Conservation (phyloP, 2,113 vertebrate genomes). For the Acrocephalus kingi region DNA sequence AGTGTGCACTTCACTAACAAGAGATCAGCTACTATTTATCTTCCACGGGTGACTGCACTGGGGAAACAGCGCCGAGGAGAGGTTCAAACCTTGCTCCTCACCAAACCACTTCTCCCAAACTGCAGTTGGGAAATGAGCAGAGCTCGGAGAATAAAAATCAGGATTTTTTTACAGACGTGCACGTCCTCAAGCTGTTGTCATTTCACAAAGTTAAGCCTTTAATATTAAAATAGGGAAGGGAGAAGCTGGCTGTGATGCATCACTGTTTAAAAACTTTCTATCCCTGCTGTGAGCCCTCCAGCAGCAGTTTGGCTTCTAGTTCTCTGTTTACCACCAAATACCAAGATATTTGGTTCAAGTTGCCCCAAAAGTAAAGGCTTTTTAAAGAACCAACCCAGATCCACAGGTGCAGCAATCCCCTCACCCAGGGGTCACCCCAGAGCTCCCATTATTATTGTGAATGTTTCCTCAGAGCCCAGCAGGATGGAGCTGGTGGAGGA, state of each 20-base stretch:
- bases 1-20: not conserved
- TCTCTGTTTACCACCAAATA: not conserved
- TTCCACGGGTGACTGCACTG: not conserved
- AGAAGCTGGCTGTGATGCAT: fast-evolving
- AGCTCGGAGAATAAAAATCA: not conserved
- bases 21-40: constrained; percentile 8
- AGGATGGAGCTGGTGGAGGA: not conserved
- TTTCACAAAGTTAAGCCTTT: not conserved
- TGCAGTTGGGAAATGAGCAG: not conserved
- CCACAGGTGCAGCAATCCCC: not conserved
- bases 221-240: not conserved
- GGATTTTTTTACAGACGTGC: fast-evolving
- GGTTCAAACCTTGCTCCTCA: not conserved
- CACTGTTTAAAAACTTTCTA: fast-evolving
- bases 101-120: not conserved
- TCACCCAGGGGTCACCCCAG: not conserved
- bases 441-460: not conserved
- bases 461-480: not conserved
- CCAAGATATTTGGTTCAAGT: fast-evolving
- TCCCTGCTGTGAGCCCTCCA: not conserved
- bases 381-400: fast-evolving
- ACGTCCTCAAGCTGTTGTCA: fast-evolving
- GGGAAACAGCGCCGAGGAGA: not conserved
- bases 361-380: not conserved
- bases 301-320: not conserved